Evolutionary conservation across 2,113 vertebrate genomes (phyloP).

Genomic region (Myanophis thanlyinensis): DNA sequence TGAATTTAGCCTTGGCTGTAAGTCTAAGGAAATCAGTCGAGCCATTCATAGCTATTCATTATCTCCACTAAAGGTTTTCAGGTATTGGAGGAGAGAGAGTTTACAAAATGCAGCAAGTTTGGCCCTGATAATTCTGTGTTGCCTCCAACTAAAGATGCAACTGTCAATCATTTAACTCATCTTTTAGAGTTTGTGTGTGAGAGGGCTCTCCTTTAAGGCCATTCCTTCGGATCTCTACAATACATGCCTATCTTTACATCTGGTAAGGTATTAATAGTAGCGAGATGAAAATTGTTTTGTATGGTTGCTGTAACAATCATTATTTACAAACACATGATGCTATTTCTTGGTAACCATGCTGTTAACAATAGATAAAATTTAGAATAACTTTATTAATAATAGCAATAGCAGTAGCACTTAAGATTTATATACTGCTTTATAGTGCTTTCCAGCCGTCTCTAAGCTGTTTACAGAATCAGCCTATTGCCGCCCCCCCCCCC

Average conservation of each 20-base stretch:
- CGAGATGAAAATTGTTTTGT: background rate
- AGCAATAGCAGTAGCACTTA: too few relatives aligned
- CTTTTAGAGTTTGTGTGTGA: background rate
- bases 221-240: background rate
- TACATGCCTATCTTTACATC: background rate
- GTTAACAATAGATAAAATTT: constrained; percentile 8
- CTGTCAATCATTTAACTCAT: background rate
- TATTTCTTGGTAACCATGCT: background rate
- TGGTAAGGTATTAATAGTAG: background rate
- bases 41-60: background rate
- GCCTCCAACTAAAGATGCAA: background rate
- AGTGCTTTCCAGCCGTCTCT: too few relatives aligned
- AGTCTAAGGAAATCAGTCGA: background rate
- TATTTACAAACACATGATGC: background rate
- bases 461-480: too few relatives aligned
- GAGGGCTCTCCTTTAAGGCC: background rate
- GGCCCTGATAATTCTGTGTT: background rate
- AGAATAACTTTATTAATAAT: background rate
- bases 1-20: background rate
- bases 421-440: too few relatives aligned
- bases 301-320: background rate
- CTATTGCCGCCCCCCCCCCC: too few relatives aligned
- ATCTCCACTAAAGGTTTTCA: background rate
- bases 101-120: background rate
- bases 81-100: background rate